Percentiles rank a stretch among this genome's conserved stretches.
These are phyloP conservation scores for Ceratina calcarata DNA, from an alignment of 1,140 invertebrate genomes.

Conservation along the genomic window DNA sequence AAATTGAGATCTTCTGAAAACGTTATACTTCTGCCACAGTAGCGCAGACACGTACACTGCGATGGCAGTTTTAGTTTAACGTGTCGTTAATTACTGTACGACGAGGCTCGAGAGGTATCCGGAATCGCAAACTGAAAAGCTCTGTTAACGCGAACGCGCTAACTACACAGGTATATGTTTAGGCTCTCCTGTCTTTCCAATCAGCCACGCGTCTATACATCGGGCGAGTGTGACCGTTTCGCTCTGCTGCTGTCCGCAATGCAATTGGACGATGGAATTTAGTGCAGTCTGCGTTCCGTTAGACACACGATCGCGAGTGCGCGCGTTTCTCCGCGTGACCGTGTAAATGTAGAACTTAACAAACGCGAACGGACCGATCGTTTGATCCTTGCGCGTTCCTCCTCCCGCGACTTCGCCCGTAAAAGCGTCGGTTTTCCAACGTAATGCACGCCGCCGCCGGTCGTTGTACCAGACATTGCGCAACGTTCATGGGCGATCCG, in stretches of 20 bases:
- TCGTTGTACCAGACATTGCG: constrained; percentile 47
- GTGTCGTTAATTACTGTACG: constrained; percentile 12
- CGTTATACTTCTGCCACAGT: too few species aligned
- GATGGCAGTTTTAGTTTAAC: too few species aligned
- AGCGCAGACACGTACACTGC: too few species aligned
- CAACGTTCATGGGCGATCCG: constrained; percentile 35
- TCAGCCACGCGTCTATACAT: constrained; percentile 49
- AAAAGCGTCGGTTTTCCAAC: constrained; percentile 26
- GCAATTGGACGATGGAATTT: constrained; percentile 62
- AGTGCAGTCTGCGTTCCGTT: constrained; percentile 63
- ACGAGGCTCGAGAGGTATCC: constrained; percentile 1
- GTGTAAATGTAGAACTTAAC: constrained; percentile 14
- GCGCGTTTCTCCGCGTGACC: neutral
- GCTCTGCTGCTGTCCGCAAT: constrained; percentile 53
- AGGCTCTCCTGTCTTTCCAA: constrained; percentile 51
- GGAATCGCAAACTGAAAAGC: constrained; percentile 33
- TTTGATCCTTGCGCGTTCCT: constrained; percentile 5
- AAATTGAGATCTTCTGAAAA: too few species aligned
- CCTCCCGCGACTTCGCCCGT: neutral
- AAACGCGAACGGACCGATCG: constrained; percentile 13
- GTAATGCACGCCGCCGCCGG: constrained; percentile 5
- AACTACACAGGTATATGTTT: constrained; percentile 19
- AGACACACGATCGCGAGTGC: constrained; percentile 22
- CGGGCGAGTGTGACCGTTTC: constrained; percentile 52
- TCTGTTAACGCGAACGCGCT: constrained; percentile 42